Conservation (phyloP, 1,140 invertebrate species). For the Bradynema listronoti region DNA sequence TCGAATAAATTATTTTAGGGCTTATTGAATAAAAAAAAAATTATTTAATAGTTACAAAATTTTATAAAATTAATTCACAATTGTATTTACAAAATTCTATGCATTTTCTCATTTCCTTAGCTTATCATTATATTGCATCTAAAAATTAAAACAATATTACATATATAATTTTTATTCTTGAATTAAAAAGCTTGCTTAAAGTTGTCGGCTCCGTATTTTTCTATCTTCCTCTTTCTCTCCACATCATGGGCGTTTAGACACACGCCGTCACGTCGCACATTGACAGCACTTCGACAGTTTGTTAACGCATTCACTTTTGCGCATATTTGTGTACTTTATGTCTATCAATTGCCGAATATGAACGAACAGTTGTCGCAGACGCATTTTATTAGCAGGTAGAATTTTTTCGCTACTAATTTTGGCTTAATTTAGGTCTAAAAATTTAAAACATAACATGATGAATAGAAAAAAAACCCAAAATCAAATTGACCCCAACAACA, state of each 20-base stretch:
- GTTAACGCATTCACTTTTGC: slow-evolving; percentile 69
- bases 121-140: not conserved
- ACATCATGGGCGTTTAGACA: slow-evolving; percentile 80
- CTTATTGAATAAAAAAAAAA: no score
- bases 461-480: not conserved
- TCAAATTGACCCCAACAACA: not conserved
- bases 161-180: not conserved
- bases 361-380: slow-evolving; percentile 67
- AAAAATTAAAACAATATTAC: not conserved
- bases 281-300: slow-evolving; percentile 50
- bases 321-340: slow-evolving; percentile 72
- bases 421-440: not conserved
- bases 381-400: slow-evolving; percentile 63
- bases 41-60: no score
- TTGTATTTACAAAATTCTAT: not conserved
- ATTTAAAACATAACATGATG: not conserved
- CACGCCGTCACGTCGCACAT: slow-evolving; percentile 68
- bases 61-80: not conserved
- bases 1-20: no score
- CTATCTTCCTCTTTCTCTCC: slow-evolving; percentile 73
- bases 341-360: slow-evolving; percentile 78
- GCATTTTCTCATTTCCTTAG: not conserved
- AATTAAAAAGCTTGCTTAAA: not conserved
- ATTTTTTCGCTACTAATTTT: not conserved
- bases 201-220: slow-evolving; percentile 67